These are phyloP conservation scores for Tetrao urogallus DNA, from an alignment of 2,113 vertebrate species.

Conservation along the genomic window DNA sequence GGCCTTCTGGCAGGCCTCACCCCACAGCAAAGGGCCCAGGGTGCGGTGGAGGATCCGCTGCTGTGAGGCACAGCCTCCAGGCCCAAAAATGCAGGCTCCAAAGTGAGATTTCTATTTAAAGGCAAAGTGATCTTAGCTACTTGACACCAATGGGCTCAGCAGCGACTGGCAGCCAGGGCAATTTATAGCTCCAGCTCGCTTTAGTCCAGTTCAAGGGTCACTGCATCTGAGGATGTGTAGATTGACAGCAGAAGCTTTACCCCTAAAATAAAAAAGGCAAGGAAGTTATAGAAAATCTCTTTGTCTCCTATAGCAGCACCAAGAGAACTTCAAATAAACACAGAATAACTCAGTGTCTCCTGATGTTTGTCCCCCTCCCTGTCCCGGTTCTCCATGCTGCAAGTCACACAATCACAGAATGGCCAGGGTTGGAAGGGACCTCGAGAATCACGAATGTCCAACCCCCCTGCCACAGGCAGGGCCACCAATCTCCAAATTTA, in stretches of 20 bases:
- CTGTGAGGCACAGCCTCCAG: neutral
- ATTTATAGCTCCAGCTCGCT: neutral
- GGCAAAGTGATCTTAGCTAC: neutral
- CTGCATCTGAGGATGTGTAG: neutral
- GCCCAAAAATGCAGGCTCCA: neutral
- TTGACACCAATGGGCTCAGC: neutral
- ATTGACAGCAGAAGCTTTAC: neutral
- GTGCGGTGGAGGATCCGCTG: neutral
- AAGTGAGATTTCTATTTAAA: neutral
- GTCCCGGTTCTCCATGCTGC: neutral
- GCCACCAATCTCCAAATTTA: no score
- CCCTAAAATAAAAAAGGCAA: no score
- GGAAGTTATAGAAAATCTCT: neutral
- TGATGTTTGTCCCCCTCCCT: accelerated
- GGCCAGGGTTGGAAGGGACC: no score
- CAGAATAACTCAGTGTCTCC: accelerated
- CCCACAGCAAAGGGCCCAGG: neutral
- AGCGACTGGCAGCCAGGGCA: neutral
- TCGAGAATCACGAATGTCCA: no score
- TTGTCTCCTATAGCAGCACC: neutral
- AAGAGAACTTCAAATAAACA: neutral
- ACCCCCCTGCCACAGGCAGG: no score
- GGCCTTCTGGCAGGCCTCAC: neutral
- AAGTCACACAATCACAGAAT: neutral
- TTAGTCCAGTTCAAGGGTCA: neutral